A percentile compares a stretch with the other conserved stretches of the same genome.
Conservation (phyloP, 2,113 vertebrate species). For the Candoia aspera region DNA sequence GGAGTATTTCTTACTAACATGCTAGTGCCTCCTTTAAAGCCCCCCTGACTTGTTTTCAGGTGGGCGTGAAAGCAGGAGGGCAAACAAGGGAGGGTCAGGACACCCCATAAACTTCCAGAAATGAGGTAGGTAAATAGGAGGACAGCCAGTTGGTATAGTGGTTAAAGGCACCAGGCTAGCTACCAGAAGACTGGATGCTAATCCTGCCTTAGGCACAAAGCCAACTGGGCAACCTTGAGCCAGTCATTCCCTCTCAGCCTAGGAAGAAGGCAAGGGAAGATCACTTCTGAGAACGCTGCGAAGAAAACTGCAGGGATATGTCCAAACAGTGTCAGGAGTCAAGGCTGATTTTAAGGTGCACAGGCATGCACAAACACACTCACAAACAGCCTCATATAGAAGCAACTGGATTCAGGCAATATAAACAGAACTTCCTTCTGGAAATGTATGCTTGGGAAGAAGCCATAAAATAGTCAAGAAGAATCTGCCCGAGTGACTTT, state of each 20-base stretch:
- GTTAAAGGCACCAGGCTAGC: background rate
- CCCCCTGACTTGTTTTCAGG: background rate
- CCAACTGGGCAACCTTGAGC: background rate
- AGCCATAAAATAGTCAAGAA: constrained; percentile 18
- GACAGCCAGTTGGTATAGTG: background rate
- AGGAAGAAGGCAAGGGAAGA: background rate
- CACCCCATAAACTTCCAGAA: background rate
- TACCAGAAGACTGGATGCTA: background rate
- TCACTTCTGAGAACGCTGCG: background rate
- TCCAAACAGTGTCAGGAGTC: background rate
- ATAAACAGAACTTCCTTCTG: background rate
- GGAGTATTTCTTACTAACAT: background rate
- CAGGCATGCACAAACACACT: background rate
- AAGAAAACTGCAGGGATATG: background rate
- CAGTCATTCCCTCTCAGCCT: background rate
- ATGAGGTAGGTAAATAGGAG: background rate
- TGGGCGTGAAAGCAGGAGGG: background rate
- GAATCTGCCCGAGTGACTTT: background rate
- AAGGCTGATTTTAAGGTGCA: background rate
- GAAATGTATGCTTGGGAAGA: background rate
- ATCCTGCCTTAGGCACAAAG: background rate
- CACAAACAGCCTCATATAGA: background rate
- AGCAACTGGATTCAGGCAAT: background rate
- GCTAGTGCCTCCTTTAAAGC: background rate
- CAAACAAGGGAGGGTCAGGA: background rate